Percentiles rank a stretch among this genome's conserved stretches.
phyloP scores from a whole-genome alignment of 2,888 invertebrate genomes.

The Dolomedes plantarius region DNA sequence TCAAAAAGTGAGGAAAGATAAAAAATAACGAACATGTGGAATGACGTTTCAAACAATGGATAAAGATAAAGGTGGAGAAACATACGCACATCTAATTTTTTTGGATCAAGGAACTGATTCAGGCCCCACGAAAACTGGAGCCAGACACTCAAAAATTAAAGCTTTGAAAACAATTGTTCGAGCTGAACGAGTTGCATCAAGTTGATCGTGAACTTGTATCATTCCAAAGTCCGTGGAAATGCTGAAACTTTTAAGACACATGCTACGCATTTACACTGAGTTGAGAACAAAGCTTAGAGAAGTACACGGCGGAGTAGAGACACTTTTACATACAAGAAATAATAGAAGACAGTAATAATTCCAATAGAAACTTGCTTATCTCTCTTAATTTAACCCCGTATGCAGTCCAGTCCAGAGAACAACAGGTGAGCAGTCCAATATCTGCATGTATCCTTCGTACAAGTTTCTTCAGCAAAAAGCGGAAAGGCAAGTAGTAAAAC shows the following conservation, averaged over 20 bases:
- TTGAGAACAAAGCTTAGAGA: constrained; percentile 35
- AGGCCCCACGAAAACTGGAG: neutral
- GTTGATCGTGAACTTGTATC: neutral
- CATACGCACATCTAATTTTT: constrained; percentile 32
- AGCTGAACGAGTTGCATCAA: neutral
- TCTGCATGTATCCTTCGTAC: neutral
- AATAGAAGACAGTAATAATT: constrained; percentile 32
- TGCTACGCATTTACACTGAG: constrained; percentile 41
- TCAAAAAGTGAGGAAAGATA: constrained; percentile 24
- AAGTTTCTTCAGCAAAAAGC: constrained; percentile 45
- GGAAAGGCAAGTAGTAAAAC: constrained; percentile 43
- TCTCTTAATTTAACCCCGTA: neutral
- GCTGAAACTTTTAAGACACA: constrained; percentile 14
- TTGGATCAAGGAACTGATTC: constrained; percentile 58
- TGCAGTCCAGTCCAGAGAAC: neutral
- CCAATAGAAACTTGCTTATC: constrained; percentile 3
- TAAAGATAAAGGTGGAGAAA: constrained; percentile 18
- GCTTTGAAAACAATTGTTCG: constrained; percentile 4
- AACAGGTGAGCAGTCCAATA: neutral
- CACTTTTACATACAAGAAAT: constrained; percentile 43
- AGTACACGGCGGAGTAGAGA: constrained; percentile 45
- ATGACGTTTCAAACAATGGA: constrained; percentile 1
- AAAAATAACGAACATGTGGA: constrained; percentile 30
- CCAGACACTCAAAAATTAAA: neutral
- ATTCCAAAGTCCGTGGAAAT: neutral